Percentiles rank a stretch among this genome's conserved stretches.
These are phyloP conservation scores for Dinocampus coccinellae DNA, from an alignment of 2,888 invertebrate species.

Conservation along the genomic window DNA sequence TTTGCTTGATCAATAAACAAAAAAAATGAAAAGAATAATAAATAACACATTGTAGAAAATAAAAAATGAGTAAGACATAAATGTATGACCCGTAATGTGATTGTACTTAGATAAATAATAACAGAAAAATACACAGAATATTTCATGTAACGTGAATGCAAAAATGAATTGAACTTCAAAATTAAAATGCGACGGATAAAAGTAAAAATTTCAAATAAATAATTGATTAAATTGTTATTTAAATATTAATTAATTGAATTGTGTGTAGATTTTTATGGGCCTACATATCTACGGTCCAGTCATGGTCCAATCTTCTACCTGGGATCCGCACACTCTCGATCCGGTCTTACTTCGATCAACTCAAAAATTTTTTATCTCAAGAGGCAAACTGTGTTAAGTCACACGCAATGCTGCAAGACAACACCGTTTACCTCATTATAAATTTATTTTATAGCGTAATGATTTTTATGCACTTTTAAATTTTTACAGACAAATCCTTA, in stretches of 20 bases:
- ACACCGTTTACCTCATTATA: no score
- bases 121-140: background rate
- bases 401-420: no score
- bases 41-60: conserved; percentile 34
- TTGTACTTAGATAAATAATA: background rate
- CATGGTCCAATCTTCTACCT: no score
- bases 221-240: background rate
- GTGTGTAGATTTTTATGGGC: background rate
- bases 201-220: background rate
- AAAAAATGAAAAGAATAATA: conserved; percentile 54
- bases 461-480: no score
- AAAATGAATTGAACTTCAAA: background rate
- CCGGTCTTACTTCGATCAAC: no score
- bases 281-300: no score
- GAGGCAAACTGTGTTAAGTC: no score
- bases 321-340: no score
- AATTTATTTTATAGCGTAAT: no score
- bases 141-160: background rate
- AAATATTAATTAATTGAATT: conserved; percentile 1
- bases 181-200: background rate
- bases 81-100: background rate
- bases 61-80: conserved; percentile 5
- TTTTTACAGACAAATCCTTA: no score
- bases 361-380: no score
- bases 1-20: conserved; percentile 55